Base-by-base conservation (phyloP, 2,113 vertebrate genomes). In the Poeciliopsis occidentalis region DNA sequence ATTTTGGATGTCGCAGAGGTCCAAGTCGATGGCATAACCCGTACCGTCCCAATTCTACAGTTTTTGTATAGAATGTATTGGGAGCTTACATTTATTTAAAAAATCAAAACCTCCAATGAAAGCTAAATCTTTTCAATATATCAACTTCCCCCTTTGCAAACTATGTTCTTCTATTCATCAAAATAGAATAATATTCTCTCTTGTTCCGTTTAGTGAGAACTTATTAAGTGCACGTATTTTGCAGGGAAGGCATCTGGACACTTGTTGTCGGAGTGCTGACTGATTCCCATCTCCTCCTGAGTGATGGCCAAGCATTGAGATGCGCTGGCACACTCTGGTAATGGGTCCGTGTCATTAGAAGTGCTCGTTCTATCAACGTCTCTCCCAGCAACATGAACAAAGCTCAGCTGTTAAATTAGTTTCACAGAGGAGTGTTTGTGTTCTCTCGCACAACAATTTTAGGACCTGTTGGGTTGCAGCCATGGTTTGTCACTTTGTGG, bases 241-340 rank as follows among this genome's bases (percentile, higher is more conserved):
- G 70, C 27, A 60, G 61, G 60, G 79, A 71, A 31, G 73, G 74
- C 41, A 31, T 79, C 29, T 81, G 47, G 70, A 77, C 69, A 0
- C 31, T 8, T 60, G 66, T 85, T 60, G 66, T 85, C 77, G 75
- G 65, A 61, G 71, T 44, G 78, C 60, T 75, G 27, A 85, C 62
- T 79, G 79, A 83, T 66, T 68, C 61, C 26, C 64, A 11, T 24
- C 76, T 60, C 73, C 69, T 32, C 12, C 79, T 17, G 65, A 66
- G 83, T 66, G 73, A 44, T 60, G 57, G 13, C 13, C n/a, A 2
- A 29, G 67, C 41, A 79, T 81, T 80, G 69, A 91, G 79, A 92
- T 91, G 89, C 88, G 13, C 70, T 11, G 83, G 69, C 90, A 91
- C 89, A 75, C 87, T 76, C 82, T 17, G 73, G 29, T 87, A 86